Evolutionary conservation across 2,888 invertebrate genomes (phyloP).

Genomic region (Andrena flavipes): DNA sequence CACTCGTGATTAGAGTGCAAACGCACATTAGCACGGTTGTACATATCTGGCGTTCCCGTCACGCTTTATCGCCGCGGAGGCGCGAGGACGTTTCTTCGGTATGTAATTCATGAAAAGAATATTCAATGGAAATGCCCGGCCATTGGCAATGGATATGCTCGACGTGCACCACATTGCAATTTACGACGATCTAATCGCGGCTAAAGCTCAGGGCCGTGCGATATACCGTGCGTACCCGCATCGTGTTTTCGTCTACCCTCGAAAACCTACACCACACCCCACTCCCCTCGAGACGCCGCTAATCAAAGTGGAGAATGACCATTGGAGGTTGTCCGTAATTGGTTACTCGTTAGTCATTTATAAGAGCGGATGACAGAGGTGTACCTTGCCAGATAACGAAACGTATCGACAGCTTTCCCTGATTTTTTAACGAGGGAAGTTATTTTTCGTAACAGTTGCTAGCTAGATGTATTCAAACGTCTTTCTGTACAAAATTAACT

Average conservation of each 20-base stretch:
- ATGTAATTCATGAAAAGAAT: slow-evolving; percentile 81
- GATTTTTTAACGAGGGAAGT: not conserved
- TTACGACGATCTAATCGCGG: slow-evolving; percentile 77
- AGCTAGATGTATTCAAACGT: too few species aligned
- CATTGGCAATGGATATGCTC: slow-evolving; percentile 76
- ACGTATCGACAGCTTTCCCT: not conserved
- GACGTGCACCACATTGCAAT: slow-evolving; percentile 82
- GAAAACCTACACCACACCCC: not conserved
- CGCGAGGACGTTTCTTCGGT: slow-evolving; percentile 73
- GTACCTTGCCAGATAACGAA: not conserved
- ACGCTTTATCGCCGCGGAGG: slow-evolving; percentile 72
- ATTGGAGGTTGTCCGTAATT: slow-evolving; percentile 53
- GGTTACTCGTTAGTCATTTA: slow-evolving; percentile 14
- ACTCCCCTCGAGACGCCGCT: slow-evolving; percentile 15
- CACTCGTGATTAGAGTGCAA: slow-evolving; percentile 71
- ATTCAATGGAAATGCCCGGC: slow-evolving; percentile 77
- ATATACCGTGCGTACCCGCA: not conserved
- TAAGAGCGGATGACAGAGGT: not conserved
- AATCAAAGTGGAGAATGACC: slow-evolving; percentile 43
- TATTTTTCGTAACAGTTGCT: not conserved
- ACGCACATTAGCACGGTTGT: slow-evolving; percentile 58
- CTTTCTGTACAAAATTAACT: too few species aligned
- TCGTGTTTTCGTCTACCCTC: not conserved
- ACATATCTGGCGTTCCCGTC: slow-evolving; percentile 72
- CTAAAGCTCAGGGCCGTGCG: slow-evolving; percentile 75